These are phyloP conservation scores for Apodemus agrarius DNA, from an alignment of 2,797 vertebrate genomes.

Conservation along the genomic window DNA sequence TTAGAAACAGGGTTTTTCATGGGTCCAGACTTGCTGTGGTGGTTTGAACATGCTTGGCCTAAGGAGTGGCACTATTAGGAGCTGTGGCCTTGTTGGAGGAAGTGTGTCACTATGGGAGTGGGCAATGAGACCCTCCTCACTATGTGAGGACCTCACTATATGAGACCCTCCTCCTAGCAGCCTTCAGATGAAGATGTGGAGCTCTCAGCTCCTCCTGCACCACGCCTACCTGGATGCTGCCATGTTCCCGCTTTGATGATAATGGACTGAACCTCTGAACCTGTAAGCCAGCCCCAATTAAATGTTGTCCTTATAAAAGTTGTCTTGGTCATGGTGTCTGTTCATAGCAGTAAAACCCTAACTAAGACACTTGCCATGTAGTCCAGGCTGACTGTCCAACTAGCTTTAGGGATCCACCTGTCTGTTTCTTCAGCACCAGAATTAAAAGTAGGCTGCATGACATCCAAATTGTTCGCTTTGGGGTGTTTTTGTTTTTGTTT, in stretches of 20 bases:
- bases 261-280: background rate
- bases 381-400: background rate
- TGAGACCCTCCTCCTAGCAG: background rate
- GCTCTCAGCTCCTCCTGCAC: background rate
- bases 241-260: background rate
- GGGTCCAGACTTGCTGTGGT: background rate
- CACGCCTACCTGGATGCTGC: background rate
- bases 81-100: background rate
- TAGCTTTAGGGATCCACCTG: background rate
- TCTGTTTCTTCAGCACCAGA: background rate
- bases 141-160: too few relatives aligned
- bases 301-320: background rate
- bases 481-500: too few relatives aligned
- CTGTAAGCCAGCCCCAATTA: background rate
- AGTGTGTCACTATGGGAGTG: background rate
- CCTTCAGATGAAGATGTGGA: background rate
- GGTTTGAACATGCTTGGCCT: background rate
- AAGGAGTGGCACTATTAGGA: background rate
- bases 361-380: background rate
- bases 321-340: background rate
- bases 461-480: background rate
- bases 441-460: background rate
- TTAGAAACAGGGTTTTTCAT: background rate
- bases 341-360: background rate
- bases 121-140: background rate